Base-by-base conservation (phyloP, 2,888 invertebrate genomes). In the Cantharis flavilabris region DNA sequence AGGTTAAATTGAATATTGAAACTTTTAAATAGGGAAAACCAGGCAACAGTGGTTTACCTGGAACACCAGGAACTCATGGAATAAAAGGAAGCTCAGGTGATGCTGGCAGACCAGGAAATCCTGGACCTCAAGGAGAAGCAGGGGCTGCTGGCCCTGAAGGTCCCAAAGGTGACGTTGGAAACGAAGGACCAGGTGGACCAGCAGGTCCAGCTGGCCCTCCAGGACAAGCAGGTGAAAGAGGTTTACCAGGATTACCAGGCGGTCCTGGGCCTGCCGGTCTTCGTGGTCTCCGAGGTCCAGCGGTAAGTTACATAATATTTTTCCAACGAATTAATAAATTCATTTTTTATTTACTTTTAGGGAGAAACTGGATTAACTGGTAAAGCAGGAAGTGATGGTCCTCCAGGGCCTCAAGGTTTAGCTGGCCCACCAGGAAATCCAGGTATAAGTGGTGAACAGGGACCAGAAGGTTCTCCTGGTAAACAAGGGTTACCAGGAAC, bases 131-230 rank as follows among this genome's bases (percentile, higher is more conserved):
- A 75, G 96, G 96, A 3, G 89, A 91, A 18, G 92, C 94, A 30
- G 96, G 96, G 16, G 88, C 91, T 3, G 91, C 92, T 13, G 96
- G 96, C 33, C 85, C 89, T 3, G 94, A 95, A 84, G 95, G 95
- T 67, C 88, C 90, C 20, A 95, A 95, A 87, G 96, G 96, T 11
- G 95, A 95, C 84, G 89, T 92, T 69, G 94, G 95, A 13, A 90
- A 90, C 30, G 92, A 92, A 84, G 93, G 95, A 5, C 91, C 92
- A 71, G 84, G 91, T 67, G 97, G 97, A 13, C 91, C 91, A 0
- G 89, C 91, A 70, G 96, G 95, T 9, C 91, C 90, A n/a, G 87
- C 90, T 79, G 96, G 96, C 14, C 92, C 93, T 0, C 90, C 92
- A 71, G 96, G 95, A 13, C 89, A 91, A 0, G 85, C 91, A 75